phyloP scores from a whole-genome alignment of 2,888 invertebrate species.

The Synergus japonicus region DNA sequence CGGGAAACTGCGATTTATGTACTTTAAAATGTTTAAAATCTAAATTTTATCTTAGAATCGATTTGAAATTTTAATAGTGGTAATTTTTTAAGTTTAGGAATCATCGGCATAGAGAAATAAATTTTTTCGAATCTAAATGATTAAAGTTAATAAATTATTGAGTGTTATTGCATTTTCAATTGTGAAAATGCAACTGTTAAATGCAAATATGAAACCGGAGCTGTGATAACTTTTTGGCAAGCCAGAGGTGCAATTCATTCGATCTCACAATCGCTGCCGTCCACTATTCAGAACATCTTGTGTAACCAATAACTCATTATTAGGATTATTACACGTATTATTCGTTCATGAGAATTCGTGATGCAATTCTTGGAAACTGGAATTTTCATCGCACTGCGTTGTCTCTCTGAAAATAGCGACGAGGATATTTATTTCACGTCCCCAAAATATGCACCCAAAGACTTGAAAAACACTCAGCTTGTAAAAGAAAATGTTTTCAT shows the following conservation, averaged over 20 bases:
- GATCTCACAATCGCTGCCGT: constrained; percentile 37
- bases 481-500: neutral
- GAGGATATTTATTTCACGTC: constrained; percentile 24
- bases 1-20: no score
- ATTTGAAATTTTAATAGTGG: no score
- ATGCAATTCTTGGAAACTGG: constrained; percentile 34
- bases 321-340: constrained; percentile 23
- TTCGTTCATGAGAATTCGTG: constrained; percentile 21
- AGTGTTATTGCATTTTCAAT: no score
- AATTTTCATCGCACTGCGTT: constrained; percentile 12
- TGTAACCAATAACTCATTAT: constrained; percentile 39
- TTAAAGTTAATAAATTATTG: no score
- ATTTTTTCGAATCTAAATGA: no score
- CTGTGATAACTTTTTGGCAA: constrained; percentile 26
- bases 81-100: no score
- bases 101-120: no score
- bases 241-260: constrained; percentile 23
- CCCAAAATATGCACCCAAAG: constrained; percentile 6
- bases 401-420: constrained; percentile 29
- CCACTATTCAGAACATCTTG: constrained; percentile 29
- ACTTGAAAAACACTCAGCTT: neutral
- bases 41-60: no score
- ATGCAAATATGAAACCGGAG: constrained; percentile 5
- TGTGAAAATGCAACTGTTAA: no score
- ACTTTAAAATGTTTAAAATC: no score